Base-by-base conservation (phyloP, 2,113 vertebrate species). In the Malurus melanocephalus region DNA sequence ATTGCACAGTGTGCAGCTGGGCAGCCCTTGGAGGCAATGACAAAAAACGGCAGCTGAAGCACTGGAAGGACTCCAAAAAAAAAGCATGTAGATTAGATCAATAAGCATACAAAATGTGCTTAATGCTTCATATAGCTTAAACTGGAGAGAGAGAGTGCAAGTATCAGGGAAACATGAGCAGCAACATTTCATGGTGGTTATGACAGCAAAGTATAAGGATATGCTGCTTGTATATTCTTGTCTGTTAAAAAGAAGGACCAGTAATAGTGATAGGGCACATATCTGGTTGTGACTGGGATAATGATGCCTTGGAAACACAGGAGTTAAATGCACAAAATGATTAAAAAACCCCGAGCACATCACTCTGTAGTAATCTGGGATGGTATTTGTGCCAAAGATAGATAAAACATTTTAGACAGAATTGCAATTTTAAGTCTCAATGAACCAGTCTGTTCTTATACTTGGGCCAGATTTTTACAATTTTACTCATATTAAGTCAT, bases 401-500 rank as follows among this genome's bases (percentile, higher is more conserved):
- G 90, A 93, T 82, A 82, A 94, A 92, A 87, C 56, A 71, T 69
- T 93, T 92, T 35, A 91, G 85, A 92, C 13, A 85, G 72, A 85
- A 85, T 19, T 79, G 74, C 59, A 67, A 68, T 90, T 95, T 93
- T 68, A 91, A 92, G 64, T 51, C 90, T 95, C 93, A 89, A 78
- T 90, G 88, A 93, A 86, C 56, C 49, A 80, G 80, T 88, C 74
- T 94, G 92, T 95, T 95, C 92, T 94, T 76, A 84, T 4, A 84
- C 64, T 92, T 23, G 45, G 67, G 52, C 40, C 82, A 83, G 88
- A 95, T 94, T 94, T 94, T 94, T 94, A 92, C 86, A 88, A 88
- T 93, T 93, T 94, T 88, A 94, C 88, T 94, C 74, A 66, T 20
- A 93, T 91, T 94, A 91, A 90, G 92, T 95, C 92, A 93, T 94